phyloP scores from a whole-genome alignment of 2,888 invertebrate species.

The Orchesellides sinensis region DNA sequence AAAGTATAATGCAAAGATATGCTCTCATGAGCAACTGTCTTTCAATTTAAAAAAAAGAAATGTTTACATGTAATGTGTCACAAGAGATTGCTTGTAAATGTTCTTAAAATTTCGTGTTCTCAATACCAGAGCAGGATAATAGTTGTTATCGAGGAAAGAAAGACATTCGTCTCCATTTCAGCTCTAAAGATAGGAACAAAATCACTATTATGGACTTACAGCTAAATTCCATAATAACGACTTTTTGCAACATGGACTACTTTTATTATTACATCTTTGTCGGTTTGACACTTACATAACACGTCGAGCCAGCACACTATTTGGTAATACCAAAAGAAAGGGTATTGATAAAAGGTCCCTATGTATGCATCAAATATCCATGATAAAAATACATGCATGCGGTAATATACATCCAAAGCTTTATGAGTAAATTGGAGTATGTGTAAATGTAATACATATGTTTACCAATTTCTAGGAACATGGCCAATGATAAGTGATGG shows the following conservation, averaged over 20 bases:
- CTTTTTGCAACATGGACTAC: not conserved
- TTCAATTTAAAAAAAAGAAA: not conserved
- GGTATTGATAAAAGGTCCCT: too few relatives aligned
- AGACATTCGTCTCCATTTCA: not conserved
- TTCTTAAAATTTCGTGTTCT: slow-evolving; percentile 32
- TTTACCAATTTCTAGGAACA: slow-evolving; percentile 13
- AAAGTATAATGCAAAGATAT: not conserved
- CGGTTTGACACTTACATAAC: slow-evolving; percentile 11
- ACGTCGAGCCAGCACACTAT: not conserved
- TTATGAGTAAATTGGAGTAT: too few relatives aligned
- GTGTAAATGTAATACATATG: slow-evolving; percentile 9
- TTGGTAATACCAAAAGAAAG: not conserved
- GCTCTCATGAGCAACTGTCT: not conserved
- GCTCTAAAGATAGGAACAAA: slow-evolving; percentile 16
- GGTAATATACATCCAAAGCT: not conserved
- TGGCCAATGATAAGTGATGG: slow-evolving; percentile 38
- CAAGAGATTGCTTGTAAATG: slow-evolving; percentile 57
- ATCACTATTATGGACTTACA: too few relatives aligned
- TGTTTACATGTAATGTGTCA: slow-evolving; percentile 56
- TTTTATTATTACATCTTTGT: not conserved
- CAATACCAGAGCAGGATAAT: slow-evolving; percentile 9
- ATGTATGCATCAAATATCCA: too few relatives aligned
- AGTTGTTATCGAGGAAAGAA: not conserved
- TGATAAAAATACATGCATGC: not conserved
- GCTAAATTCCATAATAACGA: too few relatives aligned